A percentile compares a stretch with the other conserved stretches of the same genome.
phyloP scores from a whole-genome alignment of 2,113 vertebrate genomes.

The Myrmecophaga tridactyla region DNA sequence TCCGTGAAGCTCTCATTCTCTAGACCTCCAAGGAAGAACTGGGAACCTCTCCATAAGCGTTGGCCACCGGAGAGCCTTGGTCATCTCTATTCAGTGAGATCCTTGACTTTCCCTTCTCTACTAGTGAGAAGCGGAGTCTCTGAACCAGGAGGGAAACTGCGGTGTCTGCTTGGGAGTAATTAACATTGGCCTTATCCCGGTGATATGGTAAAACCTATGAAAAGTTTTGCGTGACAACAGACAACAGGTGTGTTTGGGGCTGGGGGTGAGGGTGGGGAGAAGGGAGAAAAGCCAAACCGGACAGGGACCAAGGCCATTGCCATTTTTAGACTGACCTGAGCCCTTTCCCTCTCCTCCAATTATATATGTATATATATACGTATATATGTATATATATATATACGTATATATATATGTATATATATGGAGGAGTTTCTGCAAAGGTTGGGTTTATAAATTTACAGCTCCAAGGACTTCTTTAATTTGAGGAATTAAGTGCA shows the following conservation, averaged over 20 bases:
- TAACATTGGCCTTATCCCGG: neutral
- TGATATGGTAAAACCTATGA: neutral
- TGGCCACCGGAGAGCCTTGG: neutral
- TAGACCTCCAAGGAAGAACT: slow-evolving; percentile 57
- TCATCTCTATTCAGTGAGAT: slow-evolving; percentile 10
- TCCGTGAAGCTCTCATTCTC: slow-evolving; percentile 51
- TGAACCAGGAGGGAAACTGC: neutral
- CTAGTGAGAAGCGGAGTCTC: neutral
- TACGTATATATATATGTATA: no score
- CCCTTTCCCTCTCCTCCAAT: rapidly evolving
- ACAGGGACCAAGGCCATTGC: neutral
- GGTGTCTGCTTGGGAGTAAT: neutral
- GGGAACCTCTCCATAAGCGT: slow-evolving; percentile 42
- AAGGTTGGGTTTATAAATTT: neutral
- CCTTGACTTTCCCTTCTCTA: neutral
- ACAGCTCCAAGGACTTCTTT: neutral
- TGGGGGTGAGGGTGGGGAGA: no score
- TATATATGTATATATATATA: no score
- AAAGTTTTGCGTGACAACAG: neutral
- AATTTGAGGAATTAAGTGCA: neutral
- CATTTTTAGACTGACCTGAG: neutral
- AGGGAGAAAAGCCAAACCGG: neutral
- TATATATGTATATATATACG: no score
- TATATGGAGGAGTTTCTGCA: neutral
- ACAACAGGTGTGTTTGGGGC: neutral